Evolutionary conservation across 2,888 invertebrate genomes (phyloP), one percentile per base, ranked within the genome.

Genomic region (Drepana falcataria): DNA sequence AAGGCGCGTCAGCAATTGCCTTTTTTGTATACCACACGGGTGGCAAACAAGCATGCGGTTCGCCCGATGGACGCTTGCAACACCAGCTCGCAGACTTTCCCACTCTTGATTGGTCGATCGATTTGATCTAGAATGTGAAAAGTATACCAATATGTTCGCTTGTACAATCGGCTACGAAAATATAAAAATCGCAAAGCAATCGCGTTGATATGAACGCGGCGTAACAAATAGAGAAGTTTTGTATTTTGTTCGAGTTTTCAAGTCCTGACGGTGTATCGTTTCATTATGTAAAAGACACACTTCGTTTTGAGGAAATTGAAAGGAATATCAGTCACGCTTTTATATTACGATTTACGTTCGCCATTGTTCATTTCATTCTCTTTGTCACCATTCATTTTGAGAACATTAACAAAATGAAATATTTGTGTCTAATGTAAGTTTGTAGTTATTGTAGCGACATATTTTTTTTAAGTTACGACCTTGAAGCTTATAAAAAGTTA

Each of bases 171-270:
- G 37, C 3, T 3, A 37, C 4, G 37, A 3, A 4, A 37, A 2
- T 7, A 2, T 7, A 41, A 41, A 41, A 41, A 41, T 7, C 6
- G 7, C 41, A 37, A 37, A 41, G 41, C 7, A 6, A 9, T 44
- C 44, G 44, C 44, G 9, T 44, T 9, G 9, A 9, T 44, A 44
- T 44, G 44, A 7, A 44, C 44, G 9, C 44, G 9, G 44, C 44
- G 2, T 44, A 51, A 40, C 5, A 51, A 35, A 35, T 53, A 59
- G 49, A 58, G 54, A 58, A 64, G 55, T 66, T 64, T 58, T 64
- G 61, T 66, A 60, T 59, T 66, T 63, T 63, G 57, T 57, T 66
- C 55, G 2, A 53, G 60, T 59, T 58, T 55, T 59, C 55, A 55
- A 55, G 49, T 53, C 54, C 4, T 3, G 37, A 6, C 49, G 33